phyloP scores from a whole-genome alignment of 2,888 invertebrate genomes.

The Syrphus vitripennis region DNA sequence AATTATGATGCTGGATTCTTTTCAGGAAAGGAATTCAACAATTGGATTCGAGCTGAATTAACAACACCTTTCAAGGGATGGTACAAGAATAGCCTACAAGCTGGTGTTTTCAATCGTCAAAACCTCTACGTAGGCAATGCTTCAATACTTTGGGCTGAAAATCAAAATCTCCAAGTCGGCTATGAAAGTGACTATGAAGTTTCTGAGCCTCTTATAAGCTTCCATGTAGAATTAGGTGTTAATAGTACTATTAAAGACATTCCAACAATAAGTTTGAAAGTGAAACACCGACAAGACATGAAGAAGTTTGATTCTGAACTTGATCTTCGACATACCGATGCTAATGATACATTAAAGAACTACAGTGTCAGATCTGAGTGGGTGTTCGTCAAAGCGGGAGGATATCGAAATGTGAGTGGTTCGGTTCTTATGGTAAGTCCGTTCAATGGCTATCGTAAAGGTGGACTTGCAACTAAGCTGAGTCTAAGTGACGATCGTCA shows the following conservation, averaged over 20 bases:
- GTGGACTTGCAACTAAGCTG: conserved; percentile 86
- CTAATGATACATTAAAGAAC: conserved; percentile 81
- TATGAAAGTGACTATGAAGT: conserved; percentile 82
- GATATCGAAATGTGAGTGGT: conserved; percentile 83
- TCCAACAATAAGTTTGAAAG: conserved; percentile 83
- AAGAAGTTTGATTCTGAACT: conserved; percentile 82
- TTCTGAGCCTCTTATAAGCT: conserved; percentile 79
- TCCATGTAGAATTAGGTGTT: conserved; percentile 82
- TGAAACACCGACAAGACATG: conserved; percentile 83
- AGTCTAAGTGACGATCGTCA: conserved; percentile 85
- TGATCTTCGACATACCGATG: conserved; percentile 81
- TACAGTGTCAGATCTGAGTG: conserved; percentile 88
- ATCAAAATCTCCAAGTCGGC: conserved; percentile 83
- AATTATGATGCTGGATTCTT: conserved; percentile 77
- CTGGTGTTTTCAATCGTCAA: conserved; percentile 81
- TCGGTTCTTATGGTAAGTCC: conserved; percentile 86
- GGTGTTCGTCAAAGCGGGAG: conserved; percentile 83
- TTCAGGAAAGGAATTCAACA: conserved; percentile 76
- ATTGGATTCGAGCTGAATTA: conserved; percentile 81
- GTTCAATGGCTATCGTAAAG: conserved; percentile 86
- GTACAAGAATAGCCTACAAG: conserved; percentile 82
- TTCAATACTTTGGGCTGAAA: conserved; percentile 84
- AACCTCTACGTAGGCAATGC: conserved; percentile 83
- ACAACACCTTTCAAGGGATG: conserved; percentile 84
- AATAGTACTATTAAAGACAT: conserved; percentile 84